Evolutionary conservation across 2,113 vertebrate genomes (phyloP), one percentile per base, ranked within the genome.

Genomic region (Actinemys pallida): DNA sequence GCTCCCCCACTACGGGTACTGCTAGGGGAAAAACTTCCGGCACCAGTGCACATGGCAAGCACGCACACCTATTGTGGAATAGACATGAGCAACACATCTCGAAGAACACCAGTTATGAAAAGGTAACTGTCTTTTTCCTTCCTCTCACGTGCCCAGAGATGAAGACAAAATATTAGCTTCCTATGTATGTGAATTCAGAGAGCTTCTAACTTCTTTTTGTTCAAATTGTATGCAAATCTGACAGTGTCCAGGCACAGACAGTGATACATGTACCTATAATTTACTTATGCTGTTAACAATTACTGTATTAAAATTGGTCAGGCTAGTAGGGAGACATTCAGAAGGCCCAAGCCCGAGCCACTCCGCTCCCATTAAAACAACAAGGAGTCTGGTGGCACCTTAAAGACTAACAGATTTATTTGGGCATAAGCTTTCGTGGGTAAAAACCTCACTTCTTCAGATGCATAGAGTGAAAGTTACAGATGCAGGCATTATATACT

Each of bases 91-190:
- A 50, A 5, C 50, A 50, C 50, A 50, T 50, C 13, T 50, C 50
- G 4, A 50, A 50, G 50, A 50, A 50, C 14, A 50, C 50, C 50
- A 50, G 50, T 50, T 50, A 14, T 2, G 4, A 50, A 50, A 50
- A 50, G 50, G 50, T 50, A 50, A 50, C 50, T 5, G 12, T 65
- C 82, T 85, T 93, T 78, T 25, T 24, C 2, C 86, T 93, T 49
- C 88, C 92, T 20, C 65, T 75, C 92, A 17, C 83, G 2, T 86
- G 22, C 47, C 90, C 92, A 93, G 52, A 94, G 88, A 29, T 90
- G 96, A 88, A 53, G 83, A 83, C 85, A 95, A 91, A 95, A 89
- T 92, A 88, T 13, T 31, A 62, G 19, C 89, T 97, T 96, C 94
- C 56, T 96, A 80, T 79, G 95, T 95, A 96, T 92, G 87, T 72